Conservation (phyloP, 2,888 invertebrate genomes). For the Thalpophila matura region DNA sequence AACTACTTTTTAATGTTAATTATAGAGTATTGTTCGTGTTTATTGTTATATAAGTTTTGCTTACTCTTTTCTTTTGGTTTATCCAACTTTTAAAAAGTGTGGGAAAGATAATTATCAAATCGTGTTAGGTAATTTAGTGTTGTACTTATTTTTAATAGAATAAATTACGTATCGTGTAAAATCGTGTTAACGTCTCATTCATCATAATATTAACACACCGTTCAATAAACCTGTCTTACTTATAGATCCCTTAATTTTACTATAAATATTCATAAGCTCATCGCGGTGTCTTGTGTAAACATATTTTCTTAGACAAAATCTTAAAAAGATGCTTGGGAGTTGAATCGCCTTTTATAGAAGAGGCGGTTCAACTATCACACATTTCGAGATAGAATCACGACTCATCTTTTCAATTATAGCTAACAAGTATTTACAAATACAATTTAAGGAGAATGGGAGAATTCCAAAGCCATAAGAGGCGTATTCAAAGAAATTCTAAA, state of each 20-base stretch:
- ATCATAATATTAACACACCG: no score
- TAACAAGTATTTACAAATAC: neutral
- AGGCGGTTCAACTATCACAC: neutral
- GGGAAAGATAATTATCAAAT: no score
- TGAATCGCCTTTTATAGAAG: no score
- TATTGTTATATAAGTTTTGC: constrained; percentile 13
- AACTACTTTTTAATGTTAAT: constrained; percentile 30
- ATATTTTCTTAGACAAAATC: neutral
- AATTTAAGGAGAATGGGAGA: neutral
- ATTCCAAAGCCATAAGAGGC: no score
- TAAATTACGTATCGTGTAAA: no score
- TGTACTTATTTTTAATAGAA: no score
- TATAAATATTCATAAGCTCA: neutral
- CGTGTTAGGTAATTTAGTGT: no score
- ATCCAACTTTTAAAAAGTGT: neutral
- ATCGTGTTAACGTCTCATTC: no score
- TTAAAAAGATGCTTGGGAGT: neutral
- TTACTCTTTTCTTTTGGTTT: constrained; percentile 2
- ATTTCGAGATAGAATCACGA: neutral
- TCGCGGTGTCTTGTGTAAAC: neutral
- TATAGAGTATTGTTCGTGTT: constrained; percentile 10
- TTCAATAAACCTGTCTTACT: no score
- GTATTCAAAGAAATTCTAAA: no score
- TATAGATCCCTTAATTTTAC: no score
- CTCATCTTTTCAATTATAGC: neutral